These are phyloP conservation scores for Eupithecia pulchellata DNA, from an alignment of 2,888 invertebrate genomes.

Conservation along the genomic window DNA sequence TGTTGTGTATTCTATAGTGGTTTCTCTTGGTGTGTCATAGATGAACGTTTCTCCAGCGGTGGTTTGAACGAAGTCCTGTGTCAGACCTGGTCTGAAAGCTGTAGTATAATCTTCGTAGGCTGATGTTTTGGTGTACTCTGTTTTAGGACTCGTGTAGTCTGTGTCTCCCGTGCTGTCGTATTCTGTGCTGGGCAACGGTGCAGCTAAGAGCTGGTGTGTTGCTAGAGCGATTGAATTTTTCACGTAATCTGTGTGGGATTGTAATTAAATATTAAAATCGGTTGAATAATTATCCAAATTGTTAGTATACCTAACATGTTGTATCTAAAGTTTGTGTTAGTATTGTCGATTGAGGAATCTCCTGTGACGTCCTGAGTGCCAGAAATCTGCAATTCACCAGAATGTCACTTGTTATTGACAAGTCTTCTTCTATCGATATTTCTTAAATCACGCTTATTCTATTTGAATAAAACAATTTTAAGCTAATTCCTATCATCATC, in stretches of 20 bases:
- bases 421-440: not conserved
- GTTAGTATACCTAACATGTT: not conserved
- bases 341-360: constrained; percentile 10
- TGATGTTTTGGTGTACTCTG: constrained; percentile 64
- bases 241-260: constrained; percentile 65
- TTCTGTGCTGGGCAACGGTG: constrained; percentile 72
- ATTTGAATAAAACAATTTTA: not conserved
- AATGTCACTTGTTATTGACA: not conserved
- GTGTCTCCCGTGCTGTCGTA: constrained; percentile 66
- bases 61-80: constrained; percentile 55
- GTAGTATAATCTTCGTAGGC: constrained; percentile 66
- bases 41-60: constrained; percentile 54
- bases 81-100: constrained; percentile 56
- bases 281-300: not conserved
- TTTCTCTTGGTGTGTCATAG: constrained; percentile 50
- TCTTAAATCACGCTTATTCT: not conserved
- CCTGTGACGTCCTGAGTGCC: constrained; percentile 26
- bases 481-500: not conserved
- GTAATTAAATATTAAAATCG: not conserved
- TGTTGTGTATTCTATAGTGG: constrained; percentile 40
- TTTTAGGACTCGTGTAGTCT: constrained; percentile 68
- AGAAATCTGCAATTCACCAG: constrained; percentile 25
- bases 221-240: constrained; percentile 80
- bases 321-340: constrained; percentile 15
- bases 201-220: constrained; percentile 77